Conservation (phyloP, 2,888 invertebrate species). For the Serrognathus titanus region DNA sequence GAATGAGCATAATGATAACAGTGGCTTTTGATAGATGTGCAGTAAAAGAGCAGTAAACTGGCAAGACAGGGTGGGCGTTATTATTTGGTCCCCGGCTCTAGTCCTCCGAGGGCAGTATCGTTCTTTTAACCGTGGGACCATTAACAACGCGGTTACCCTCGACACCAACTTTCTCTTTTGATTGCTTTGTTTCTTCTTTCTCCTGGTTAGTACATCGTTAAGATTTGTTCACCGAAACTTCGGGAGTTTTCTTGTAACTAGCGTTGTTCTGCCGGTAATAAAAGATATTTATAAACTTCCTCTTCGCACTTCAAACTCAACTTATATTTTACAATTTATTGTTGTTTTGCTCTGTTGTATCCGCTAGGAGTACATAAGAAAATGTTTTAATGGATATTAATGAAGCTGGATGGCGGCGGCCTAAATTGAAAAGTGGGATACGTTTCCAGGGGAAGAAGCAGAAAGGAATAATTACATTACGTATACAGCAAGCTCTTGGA, state of each 20-base stretch:
- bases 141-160: slow-evolving; percentile 33
- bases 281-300: slow-evolving; percentile 36
- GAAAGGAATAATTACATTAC: too few relatives aligned
- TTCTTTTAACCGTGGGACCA: slow-evolving; percentile 33
- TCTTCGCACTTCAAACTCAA: slow-evolving; percentile 29
- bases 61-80: slow-evolving; percentile 26
- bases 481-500: too few relatives aligned
- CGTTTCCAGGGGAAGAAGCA: too few relatives aligned
- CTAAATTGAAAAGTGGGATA: too few relatives aligned
- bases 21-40: slow-evolving; percentile 20
- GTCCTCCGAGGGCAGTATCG: slow-evolving; percentile 33
- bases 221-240: slow-evolving; percentile 33
- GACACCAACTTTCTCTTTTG: slow-evolving; percentile 36
- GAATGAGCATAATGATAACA: slow-evolving; percentile 16
- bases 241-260: slow-evolving; percentile 32
- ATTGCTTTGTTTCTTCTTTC: slow-evolving; percentile 36
- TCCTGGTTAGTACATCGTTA: slow-evolving; percentile 34
- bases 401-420: background rate
- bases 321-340: slow-evolving; percentile 32
- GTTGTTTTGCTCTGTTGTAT: slow-evolving; percentile 29
- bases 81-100: slow-evolving; percentile 29
- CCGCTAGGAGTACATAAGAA: slow-evolving; percentile 24
- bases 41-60: slow-evolving; percentile 30
- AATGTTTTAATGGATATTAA: slow-evolving; percentile 18
- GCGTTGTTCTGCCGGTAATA: slow-evolving; percentile 34